Base-by-base conservation (phyloP, 2,113 vertebrate genomes). In the Pelodiscus sinensis region DNA sequence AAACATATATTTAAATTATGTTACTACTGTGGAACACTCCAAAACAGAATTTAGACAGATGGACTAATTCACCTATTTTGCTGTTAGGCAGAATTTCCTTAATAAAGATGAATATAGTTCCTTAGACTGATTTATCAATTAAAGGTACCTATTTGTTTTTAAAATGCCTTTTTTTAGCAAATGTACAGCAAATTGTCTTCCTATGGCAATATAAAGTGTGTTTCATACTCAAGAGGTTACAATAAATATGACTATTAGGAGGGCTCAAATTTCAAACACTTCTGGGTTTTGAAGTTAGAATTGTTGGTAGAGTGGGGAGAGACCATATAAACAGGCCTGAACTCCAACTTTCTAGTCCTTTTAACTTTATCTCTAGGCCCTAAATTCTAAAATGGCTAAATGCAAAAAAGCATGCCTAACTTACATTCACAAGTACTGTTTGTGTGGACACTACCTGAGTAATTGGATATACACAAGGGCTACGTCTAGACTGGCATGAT, bases 61-160 rank as follows among this genome's bases (percentile, higher is more conserved):
- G 86, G 86, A 91, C 77, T 88, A 94, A 93, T 90, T 91, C 89
- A 83, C 87, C 86, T 95, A 84, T 88, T 92, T 94, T 92, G 90
- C 87, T 88, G 55, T 58, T 91, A 86, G 83, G 51, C 65, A 93
- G 83, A 87, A 94, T 95, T 95, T 92, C 87, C 73, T 68, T 91
- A 93, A 93, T 94, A 94, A 96, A 96, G 95, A 93, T 78, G 55
- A 81, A 91, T 92, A 91, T 78, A 94, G 86, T 91, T 91, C 62
- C 84, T 60, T 89, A 79, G 81, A 94, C 84, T 92, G 87, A 85
- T 94, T 89, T 85, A 56, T 14, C 51, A 92, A 71, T 92, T 88
- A 93, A 94, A 85, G 79, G 56, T 84, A 95, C 79, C 50, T 78
- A 84, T 57, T 89, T 92, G 86, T 84, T 82, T 90, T 94, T 80